A percentile compares a stretch with the other conserved stretches of the same genome.
Evolutionary conservation across 2,797 vertebrate genomes (phyloP).

Genomic region (Euthynnus affinis): DNA sequence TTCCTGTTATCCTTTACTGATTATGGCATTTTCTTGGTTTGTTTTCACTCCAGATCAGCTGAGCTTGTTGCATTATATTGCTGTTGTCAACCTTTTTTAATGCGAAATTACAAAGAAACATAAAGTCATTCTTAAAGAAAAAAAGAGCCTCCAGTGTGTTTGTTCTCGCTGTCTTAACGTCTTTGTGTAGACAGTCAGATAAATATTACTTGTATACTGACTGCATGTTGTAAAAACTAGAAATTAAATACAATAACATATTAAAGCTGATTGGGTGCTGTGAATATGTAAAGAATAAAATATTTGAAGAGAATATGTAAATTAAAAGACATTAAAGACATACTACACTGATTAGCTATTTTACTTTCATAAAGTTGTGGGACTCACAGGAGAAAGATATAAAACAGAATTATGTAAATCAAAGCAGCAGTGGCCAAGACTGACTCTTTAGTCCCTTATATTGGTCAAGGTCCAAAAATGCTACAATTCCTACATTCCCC

Average conservation of each 20-base stretch:
- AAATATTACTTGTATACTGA: no score
- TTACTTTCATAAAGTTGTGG: no score
- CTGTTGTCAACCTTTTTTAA: constrained; percentile 71
- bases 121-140: constrained; percentile 73
- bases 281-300: constrained; percentile 4
- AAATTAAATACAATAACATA: not conserved
- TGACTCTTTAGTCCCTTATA: no score
- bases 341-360: not conserved
- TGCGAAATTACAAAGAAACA: constrained; percentile 57
- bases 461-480: no score
- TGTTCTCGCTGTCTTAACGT: not conserved
- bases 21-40: constrained; percentile 35
- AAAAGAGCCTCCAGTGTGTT: constrained; percentile 15
- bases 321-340: not conserved
- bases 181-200: not conserved
- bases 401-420: no score
- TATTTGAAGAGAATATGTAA: not conserved
- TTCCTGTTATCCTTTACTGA: constrained; percentile 30
- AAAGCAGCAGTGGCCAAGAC: no score
- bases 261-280: not conserved
- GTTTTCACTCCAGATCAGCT: constrained; percentile 53
- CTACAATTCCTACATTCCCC: no score
- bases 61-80: constrained; percentile 59
- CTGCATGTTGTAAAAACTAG: no score
- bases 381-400: no score